Evolutionary conservation across 2,888 invertebrate species (phyloP), one percentile per base, ranked within the genome.

Genomic region (Halictus ligatus): DNA sequence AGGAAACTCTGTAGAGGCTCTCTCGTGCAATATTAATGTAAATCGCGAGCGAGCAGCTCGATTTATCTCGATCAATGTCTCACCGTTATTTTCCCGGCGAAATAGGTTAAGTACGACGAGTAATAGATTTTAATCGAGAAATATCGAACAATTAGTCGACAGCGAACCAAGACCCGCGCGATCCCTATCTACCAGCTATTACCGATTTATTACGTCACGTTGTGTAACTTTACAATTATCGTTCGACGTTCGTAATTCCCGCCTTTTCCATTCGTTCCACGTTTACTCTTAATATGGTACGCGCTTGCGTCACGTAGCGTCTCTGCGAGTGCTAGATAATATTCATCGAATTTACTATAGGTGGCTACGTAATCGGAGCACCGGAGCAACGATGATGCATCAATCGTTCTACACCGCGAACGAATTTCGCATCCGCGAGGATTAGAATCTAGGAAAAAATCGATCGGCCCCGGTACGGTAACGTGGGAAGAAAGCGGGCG

Each of bases 231-330:
- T 13, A 13, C 10, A 12, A 69, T 69, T 40, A 43, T 40, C 35
- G 13, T 12, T 58, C 58, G 48, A 13, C 40, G 25, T 75, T 83
- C 25, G 35, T 80, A 87, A 75, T 71, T 87, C 86, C 86, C 86
- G 86, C 86, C 86, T 78, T 87, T 83, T 83, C 72, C 74, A 58
- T 71, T 71, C 60, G 43, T 71, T 78, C 77, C 86, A 83, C 77
- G 21, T 73, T 73, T 80, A 50, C 40, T 54, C n/a, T 48, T 54
- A 46, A 84, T 48, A 72, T 1, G 43, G 48, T 25, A 64, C 25
- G 78, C 71, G 77, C 72, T 79, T 75, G 75, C 83, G 82, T 75
- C 82, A 80, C 25, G 50, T 43, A 15, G 43, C 2, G 43, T 50
- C 29, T 71, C 54, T 40, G n/a, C 43, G 72, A 83, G 48, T 71